Base-by-base conservation (phyloP, 2,797 vertebrate genomes). In the Chelonia mydas region DNA sequence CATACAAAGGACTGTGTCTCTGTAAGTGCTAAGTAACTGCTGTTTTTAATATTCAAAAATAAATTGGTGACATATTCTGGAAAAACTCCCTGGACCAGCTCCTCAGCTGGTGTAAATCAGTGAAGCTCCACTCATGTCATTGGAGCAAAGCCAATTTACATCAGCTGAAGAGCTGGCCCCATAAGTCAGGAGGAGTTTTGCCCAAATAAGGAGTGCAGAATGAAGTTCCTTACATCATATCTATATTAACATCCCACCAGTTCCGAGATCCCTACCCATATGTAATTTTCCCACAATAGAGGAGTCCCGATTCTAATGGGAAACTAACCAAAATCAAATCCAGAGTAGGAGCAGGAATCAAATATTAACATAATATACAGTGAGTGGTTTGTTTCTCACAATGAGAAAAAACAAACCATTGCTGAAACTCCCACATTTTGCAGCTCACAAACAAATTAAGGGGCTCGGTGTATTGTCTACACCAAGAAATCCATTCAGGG, bases 391-490 rank as follows among this genome's bases (percentile, higher is more conserved):
- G 47, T 74, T 72, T 88, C 83, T 94, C 93, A 94, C 93, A 86
- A 50, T 81, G 81, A 87, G 91, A 95, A 91, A 82, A 91, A 96
- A 87, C 68, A 91, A 91, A 91, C 94, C 90, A 92, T 90, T 90
- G 88, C 55, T 91, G 91, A 96, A 96, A 95, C 81, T 61, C 92
- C 93, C 68, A 45, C 90, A 90, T 96, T 98, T 94, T 6, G 84
- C 91, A 91, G 91, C 92, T 93, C 90, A 96, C 96, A 97, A 97
- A 96, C 97, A 96, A 97, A 97, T 97, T 96, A 97, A 95, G 83
- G 5, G 68, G 95, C 95, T 95, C 88, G 90, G 96, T 96, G 92
- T 97, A 94, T 96, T 87, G 97, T 97, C 97, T 97, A 83, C 94
- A 50, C 88, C 50, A 85, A 94, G 96, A 95, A 97, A 96, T 92